Conservation (phyloP, 2,888 invertebrate genomes). For the Xanthorhoe designata region DNA sequence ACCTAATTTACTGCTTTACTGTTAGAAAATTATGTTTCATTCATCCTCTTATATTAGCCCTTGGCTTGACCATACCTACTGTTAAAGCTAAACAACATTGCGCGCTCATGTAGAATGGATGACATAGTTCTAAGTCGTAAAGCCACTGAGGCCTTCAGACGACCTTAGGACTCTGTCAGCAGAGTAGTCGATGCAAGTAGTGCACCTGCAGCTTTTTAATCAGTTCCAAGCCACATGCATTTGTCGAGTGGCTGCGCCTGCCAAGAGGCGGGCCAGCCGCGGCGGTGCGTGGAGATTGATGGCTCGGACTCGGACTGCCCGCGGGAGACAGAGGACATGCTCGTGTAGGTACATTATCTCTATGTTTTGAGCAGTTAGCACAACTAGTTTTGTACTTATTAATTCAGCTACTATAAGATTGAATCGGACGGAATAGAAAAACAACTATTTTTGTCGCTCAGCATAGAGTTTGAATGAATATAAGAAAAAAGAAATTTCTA, state of each 20-base stretch:
- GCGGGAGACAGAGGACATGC: neutral
- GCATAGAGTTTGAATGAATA: neutral
- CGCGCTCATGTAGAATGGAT: too few species aligned
- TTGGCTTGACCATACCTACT: too few species aligned
- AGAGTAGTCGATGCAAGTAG: neutral
- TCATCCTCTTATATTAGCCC: too few species aligned
- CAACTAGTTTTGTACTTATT: neutral
- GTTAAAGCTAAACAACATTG: too few species aligned
- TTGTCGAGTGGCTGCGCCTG: constrained; percentile 18
- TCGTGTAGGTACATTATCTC: neutral
- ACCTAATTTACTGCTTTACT: too few species aligned
- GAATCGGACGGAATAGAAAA: neutral
- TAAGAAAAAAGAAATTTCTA: too few species aligned
- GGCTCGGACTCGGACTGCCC: constrained; percentile 11
- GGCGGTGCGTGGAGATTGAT: constrained; percentile 26
- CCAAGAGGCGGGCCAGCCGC: constrained; percentile 30
- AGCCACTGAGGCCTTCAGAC: neutral
- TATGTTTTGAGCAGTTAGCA: neutral
- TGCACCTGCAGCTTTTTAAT: constrained; percentile 7
- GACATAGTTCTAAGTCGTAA: neutral
- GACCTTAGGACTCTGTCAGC: neutral
- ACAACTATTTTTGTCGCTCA: neutral
- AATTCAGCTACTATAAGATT: neutral
- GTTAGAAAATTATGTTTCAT: too few species aligned
- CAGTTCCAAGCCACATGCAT: constrained; percentile 7